These are phyloP conservation scores for Diaprepes abbreviatus DNA, from an alignment of 2,888 invertebrate species.

Conservation along the genomic window DNA sequence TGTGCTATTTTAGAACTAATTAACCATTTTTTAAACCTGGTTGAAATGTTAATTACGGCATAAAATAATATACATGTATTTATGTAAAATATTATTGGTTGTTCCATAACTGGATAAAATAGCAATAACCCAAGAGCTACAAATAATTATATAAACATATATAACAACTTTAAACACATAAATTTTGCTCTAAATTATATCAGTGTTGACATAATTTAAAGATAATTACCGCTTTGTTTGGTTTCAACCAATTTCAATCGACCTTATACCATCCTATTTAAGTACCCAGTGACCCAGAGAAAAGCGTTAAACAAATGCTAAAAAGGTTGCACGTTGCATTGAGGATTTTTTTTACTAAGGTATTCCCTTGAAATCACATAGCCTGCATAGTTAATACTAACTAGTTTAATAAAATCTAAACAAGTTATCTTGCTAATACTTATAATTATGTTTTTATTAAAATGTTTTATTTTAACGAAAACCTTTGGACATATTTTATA, in stretches of 20 bases:
- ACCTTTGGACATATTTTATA: slow-evolving; percentile 3
- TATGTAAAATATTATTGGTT: too few species aligned
- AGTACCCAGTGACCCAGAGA: slow-evolving; percentile 15
- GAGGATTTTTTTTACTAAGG: background rate
- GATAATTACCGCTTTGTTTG: slow-evolving; percentile 12
- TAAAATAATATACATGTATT: too few species aligned
- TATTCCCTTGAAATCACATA: slow-evolving; percentile 5
- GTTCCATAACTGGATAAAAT: too few species aligned
- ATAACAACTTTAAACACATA: too few species aligned
- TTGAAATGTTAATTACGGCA: too few species aligned
- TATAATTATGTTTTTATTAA: background rate
- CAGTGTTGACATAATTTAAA: slow-evolving; percentile 1
- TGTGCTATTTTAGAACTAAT: too few species aligned
- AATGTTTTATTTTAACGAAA: background rate
- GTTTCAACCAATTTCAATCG: slow-evolving; percentile 7
- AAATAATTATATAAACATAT: too few species aligned
- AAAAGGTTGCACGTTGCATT: background rate
- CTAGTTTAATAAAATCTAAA: background rate
- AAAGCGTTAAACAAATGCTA: slow-evolving; percentile 9
- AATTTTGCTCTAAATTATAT: background rate
- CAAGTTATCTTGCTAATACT: background rate
- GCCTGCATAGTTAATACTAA: background rate
- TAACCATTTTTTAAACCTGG: too few species aligned
- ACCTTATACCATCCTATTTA: slow-evolving; percentile 16
- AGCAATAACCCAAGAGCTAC: too few species aligned